Evolutionary conservation across 2,797 vertebrate genomes (phyloP), one percentile per base, ranked within the genome.

Genomic region (Microhierax caerulescens): DNA sequence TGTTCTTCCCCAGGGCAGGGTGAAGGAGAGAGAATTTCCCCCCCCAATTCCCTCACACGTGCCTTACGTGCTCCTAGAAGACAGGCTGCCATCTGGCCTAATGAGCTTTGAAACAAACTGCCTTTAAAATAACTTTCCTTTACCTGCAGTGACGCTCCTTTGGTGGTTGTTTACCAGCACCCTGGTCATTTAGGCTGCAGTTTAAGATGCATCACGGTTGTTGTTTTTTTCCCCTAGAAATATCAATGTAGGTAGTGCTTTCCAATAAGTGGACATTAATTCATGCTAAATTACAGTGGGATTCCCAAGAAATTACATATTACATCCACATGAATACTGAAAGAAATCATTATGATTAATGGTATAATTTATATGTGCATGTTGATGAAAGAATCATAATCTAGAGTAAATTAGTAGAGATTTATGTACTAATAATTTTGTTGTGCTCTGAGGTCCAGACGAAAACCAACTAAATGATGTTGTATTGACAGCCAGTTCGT

Each of bases 371-470:
- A 96, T 97, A 96, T 96, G 93, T 97, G 94, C 90, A 96, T 93
- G 78, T 91, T 96, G 96, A 96, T 97, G 96, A 96, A 97, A 97
- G 92, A 94, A 96, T 95, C 84, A 89, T 96, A 96, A 97, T 97
- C 93, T 95, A 94, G 76, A 95, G 90, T 89, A 95, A 97, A 97
- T 96, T 97, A 96, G 90, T 95, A 94, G 92, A 96, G 96, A 97
- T 97, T 97, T 96, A 96, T 96, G 95, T 96, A 96, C 92, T 92
- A 97, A 96, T 97, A 95, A 96, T 94, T 96, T 96, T 95, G 90
- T 93, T 97, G 88, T 94, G 84, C 95, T 93, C 92, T 94, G 72
- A 93, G 92, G 93, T 97, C 95, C 96, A 96, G 86, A 93, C 0
- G 32, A 94, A 94, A 95, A 83, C 68, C 84, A 87, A 28, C 93